Evolutionary conservation across 2,888 invertebrate genomes (phyloP), one percentile per base, ranked within the genome.

Genomic region (Furcula furcula): DNA sequence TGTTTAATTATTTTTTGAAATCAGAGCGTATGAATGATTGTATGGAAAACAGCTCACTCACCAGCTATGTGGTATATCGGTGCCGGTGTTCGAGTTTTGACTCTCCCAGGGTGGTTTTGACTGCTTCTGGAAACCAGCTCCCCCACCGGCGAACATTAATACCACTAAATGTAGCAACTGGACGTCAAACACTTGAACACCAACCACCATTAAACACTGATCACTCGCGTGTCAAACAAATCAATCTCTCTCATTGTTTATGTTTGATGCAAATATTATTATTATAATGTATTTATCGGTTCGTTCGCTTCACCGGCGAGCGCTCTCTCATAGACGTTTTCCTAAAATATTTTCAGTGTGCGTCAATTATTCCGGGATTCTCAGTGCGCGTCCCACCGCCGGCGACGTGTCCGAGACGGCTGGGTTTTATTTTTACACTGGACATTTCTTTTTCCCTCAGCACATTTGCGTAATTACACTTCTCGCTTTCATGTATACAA

Each of bases 21-120:
- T 13, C 7, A 29, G 10, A 29, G 11, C 7, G 28, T 10, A 5
- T 10, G 10, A 29, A 29, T n/a, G n/a, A n/a, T 18, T 18, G 0
- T 18, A 3, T 18, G 6, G 7, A 18, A 5, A 7, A 3, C 29
- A 21, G 14, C 28, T 10, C 6, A 66, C 80, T 71, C 46, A 84
- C 84, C 82, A 69, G 43, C 66, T 80, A 13, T 69, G 70, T 3
- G 77, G 55, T 4, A 76, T 51, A 31, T 84, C 81, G 1, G 71
- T 49, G 37, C 59, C 64, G 7, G 59, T 41, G 40, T 56, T 72
- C 25, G 56, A 42, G 47, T 62, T 75, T 25, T 63, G 46, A 40
- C 56, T 74, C 55, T 85, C 84, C 84, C 84, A 84, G 10, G 84
- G 85, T 23, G 84, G 85, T 42, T 84, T 84, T 2, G 82, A 80